phyloP scores from a whole-genome alignment of 2,888 invertebrate genomes.

The Drosophila mayaguana region DNA sequence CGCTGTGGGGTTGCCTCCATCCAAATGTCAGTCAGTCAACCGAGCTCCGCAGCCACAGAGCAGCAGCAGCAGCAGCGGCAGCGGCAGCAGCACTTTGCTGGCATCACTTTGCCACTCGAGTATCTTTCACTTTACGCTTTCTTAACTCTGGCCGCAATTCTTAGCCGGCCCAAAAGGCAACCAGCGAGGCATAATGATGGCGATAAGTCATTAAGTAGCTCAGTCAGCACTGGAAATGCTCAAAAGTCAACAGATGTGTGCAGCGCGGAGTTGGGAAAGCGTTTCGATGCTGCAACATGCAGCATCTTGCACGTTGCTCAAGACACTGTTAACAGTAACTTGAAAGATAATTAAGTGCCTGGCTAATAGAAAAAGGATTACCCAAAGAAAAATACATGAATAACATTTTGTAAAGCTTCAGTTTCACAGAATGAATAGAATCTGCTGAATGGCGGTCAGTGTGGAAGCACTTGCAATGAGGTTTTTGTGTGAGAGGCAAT shows the following conservation, averaged over 20 bases:
- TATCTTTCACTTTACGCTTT: conserved; percentile 72
- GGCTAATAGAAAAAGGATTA: conserved; percentile 10
- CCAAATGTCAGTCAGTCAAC: conserved; percentile 31
- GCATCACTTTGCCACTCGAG: conserved; percentile 53
- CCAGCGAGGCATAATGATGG: conserved; percentile 67
- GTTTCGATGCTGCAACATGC: conserved; percentile 3
- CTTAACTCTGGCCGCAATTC: conserved; percentile 64
- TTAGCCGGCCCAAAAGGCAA: conserved; percentile 46
- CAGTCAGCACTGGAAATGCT: conserved; percentile 50
- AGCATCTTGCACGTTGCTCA: conserved; percentile 34
- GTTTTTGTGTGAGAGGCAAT: background rate
- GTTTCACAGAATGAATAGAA: conserved; percentile 1
- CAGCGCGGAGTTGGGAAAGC: background rate
- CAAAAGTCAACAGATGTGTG: conserved; percentile 48
- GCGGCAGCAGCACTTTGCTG: conserved; percentile 53
- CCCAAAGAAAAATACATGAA: conserved; percentile 4
- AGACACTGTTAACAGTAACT: conserved; percentile 19
- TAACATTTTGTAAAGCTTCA: conserved; percentile 1
- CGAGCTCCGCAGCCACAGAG: conserved; percentile 7
- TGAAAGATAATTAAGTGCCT: conserved; percentile 19
- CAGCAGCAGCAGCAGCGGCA: background rate
- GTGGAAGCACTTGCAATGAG: too few species aligned
- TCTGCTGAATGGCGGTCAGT: background rate
- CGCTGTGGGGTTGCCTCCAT: conserved; percentile 42
- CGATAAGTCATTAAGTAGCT: conserved; percentile 76